Base-by-base conservation (phyloP, 2,797 vertebrate genomes). In the Paguma larvata region DNA sequence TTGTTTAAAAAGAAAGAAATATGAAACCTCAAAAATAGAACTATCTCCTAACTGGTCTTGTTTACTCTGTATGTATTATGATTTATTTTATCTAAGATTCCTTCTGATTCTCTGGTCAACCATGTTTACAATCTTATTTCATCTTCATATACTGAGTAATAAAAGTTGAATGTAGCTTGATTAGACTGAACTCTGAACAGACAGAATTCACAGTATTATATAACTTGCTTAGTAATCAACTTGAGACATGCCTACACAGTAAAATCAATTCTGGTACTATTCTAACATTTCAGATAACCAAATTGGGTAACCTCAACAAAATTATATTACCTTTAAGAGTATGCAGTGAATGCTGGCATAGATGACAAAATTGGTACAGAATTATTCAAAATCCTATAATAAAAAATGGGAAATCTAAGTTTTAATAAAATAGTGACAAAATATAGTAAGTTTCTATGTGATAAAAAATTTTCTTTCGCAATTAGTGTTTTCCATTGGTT, bases 101-200 rank as follows among this genome's bases (percentile, higher is more conserved):
- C 96, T 98, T 98, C 98, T 98, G 79, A 97, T 96, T 97, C 73
- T 98, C 90, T 97, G 97, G 94, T 91, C 98, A 97, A 84, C 68
- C 7, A 73, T 96, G 77, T 96, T 98, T 97, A 96, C 93, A 97
- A 96, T 98, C 92, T 92, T 98, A 94, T 97, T 98, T 98, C 91
- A 94, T 98, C 97, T 98, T 97, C 88, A 96, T 94, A 89, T 38
- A 96, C 95, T 96, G 95, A 68, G 63, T 88, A 89, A 97, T 92
- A 95, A 98, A 97, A 98, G 95, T 93, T 98, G 97, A 98, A 98
- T 75, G 72, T 97, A 95, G 91, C 96, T 98, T 98, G 94, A 98
- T 97, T 97, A 98, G 85, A 89, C 84, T 94, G 89, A 98, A 96
- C 53, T 97, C 73, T 80, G 89, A 97, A 46, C 0, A 84, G 75